Percentiles rank a stretch among this genome's conserved stretches.
Conservation (phyloP, 2,888 invertebrate species). For the Chymomyza caudatula region DNA sequence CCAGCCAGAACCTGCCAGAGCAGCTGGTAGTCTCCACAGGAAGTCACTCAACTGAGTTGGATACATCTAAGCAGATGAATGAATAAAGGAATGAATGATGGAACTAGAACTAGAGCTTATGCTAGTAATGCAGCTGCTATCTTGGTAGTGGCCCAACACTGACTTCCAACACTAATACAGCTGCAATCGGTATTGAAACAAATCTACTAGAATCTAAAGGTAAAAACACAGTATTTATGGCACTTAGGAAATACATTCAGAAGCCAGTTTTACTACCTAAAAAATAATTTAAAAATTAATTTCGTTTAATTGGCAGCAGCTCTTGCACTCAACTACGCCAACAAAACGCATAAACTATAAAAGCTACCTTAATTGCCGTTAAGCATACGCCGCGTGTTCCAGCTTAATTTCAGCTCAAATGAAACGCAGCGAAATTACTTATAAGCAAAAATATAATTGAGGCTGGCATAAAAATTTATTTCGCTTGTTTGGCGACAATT, state of each 20-base stretch:
- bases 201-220: too few relatives aligned
- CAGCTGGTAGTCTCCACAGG: conserved; percentile 7
- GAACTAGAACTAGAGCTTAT: background rate
- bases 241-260: too few relatives aligned
- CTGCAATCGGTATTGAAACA: background rate
- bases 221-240: too few relatives aligned
- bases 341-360: background rate
- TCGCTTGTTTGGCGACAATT: conserved; percentile 46
- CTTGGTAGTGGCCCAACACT: background rate
- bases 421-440: background rate
- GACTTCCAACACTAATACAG: background rate
- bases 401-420: background rate
- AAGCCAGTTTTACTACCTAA: too few relatives aligned
- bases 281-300: too few relatives aligned
- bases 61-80: background rate
- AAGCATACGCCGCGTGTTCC: background rate
- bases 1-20: background rate
- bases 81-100: background rate
- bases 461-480: conserved; percentile 43
- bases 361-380: background rate
- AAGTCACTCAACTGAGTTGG: background rate
- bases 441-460: conserved; percentile 32
- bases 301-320: background rate
- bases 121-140: conserved; percentile 9
- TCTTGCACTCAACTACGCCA: background rate